Evolutionary conservation across 2,888 invertebrate genomes (phyloP), one percentile per base, ranked within the genome.

Genomic region (Resseliella maxima): DNA sequence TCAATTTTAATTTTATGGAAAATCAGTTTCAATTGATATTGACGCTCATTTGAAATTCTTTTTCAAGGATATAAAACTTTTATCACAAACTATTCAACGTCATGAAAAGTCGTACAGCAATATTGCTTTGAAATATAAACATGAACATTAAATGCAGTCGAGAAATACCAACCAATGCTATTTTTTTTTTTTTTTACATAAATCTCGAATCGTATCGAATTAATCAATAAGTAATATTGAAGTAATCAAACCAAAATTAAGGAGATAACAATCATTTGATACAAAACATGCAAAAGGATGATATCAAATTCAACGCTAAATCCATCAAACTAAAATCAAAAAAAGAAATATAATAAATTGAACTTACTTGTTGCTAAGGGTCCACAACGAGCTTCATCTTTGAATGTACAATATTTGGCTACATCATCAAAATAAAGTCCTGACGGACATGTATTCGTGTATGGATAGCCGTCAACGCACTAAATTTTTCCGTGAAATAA

Each of bases 381-480:
- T 85, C 98, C 98, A 90, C 98, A 98, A 90, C 95, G 93, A 41
- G 97, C 97, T 92, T 97, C 97, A 87, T 93, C 94, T 92, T 96
- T 96, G 91, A 97, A 97, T 1, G 97, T 98, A 90, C 97, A 98
- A 89, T 93, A 96, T 91, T 97, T 97, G 91, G 94, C 95, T 89
- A 96, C 94, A 89, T 97, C 97, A 90, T 98, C 97, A 90, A 97
- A 98, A 91, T 95, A 96, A 86, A 98, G 92, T 87, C 96, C 96
- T 1, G 97, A 96, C 18, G 97, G 98, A 90, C 97, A 98, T 89
- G 96, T 93, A 91, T 96, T 97, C 89, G 95, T 89, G 90, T 97
- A 97, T 0, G 97, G 96, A 90, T 93, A 96, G 87, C 96, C 96
- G 91, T 97, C 97, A 86, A 97, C 97, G 90, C 97, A 98, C 96